Evolutionary conservation across 2,888 invertebrate genomes (phyloP).

Genomic region (Cataglyphis livida): DNA sequence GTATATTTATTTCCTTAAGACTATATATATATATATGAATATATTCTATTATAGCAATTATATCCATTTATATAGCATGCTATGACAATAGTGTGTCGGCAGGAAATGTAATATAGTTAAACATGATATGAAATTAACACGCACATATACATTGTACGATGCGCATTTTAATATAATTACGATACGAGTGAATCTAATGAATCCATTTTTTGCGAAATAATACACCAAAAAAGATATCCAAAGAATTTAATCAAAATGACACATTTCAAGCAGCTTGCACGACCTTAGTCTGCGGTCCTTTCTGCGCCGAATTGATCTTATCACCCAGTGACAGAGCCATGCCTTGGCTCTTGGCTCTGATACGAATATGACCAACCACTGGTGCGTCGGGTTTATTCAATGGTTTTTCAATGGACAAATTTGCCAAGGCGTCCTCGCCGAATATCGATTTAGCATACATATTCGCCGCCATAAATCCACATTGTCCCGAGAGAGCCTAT

Average conservation of each 20-base stretch:
- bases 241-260: neutral
- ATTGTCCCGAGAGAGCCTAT: constrained; percentile 96
- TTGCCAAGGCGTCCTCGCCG: constrained; percentile 99
- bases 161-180: constrained; percentile 11
- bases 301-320: constrained; percentile 98
- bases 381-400: constrained; percentile 94
- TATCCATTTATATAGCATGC: neutral
- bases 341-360: constrained; percentile 99
- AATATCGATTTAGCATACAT: constrained; percentile 99
- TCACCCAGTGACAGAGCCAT: constrained; percentile 99
- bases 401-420: constrained; percentile 98
- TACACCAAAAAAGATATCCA: constrained; percentile 22
- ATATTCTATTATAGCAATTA: constrained; percentile 35
- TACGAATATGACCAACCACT: constrained; percentile 98
- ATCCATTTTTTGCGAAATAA: constrained; percentile 19
- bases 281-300: constrained; percentile 86
- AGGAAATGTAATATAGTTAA: constrained; percentile 45
- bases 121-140: constrained; percentile 56
- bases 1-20: constrained; percentile 58
- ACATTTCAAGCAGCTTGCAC: constrained; percentile 81
- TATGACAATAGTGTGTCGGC: constrained; percentile 17
- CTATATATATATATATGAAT: constrained; percentile 24
- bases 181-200: neutral
- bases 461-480: constrained; percentile 99
- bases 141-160: constrained; percentile 47